Percentiles rank a stretch among this genome's conserved stretches.
phyloP scores from a whole-genome alignment of 1,140 invertebrate genomes.

The Drosophila murphyi region DNA sequence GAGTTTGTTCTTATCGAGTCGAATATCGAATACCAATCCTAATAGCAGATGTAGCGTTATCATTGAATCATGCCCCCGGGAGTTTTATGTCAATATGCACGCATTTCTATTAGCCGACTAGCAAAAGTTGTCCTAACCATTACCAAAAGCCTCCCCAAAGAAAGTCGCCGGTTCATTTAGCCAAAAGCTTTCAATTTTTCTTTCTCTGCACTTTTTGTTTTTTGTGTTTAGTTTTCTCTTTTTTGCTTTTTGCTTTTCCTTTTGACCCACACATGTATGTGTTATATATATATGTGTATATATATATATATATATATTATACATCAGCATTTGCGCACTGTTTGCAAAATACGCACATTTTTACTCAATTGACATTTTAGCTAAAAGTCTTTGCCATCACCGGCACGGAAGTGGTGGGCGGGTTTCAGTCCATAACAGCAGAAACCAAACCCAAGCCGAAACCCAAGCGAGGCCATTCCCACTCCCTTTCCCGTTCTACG shows the following conservation, averaged over 20 bases:
- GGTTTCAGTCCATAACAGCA: constrained; percentile 22
- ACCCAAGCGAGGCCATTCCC: not conserved
- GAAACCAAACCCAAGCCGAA: not conserved
- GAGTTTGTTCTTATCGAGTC: constrained; percentile 6
- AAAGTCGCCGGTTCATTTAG: constrained; percentile 32
- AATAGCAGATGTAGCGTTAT: constrained; percentile 42
- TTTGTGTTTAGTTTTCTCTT: constrained; percentile 18
- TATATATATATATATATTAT: constrained; percentile 17
- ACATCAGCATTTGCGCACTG: constrained; percentile 46
- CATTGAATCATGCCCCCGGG: constrained; percentile 44
- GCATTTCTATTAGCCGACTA: constrained; percentile 51
- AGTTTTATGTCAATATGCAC: constrained; percentile 38
- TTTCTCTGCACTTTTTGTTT: constrained; percentile 5
- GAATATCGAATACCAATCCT: constrained; percentile 27
- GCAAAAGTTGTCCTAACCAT: constrained; percentile 28
- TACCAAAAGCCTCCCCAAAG: constrained; percentile 10
- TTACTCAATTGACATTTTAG: constrained; percentile 59
- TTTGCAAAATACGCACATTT: constrained; percentile 59
- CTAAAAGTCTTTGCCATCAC: constrained; percentile 47
- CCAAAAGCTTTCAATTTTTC: constrained; percentile 49
- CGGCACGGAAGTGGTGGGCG: constrained; percentile 38
- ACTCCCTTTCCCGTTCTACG: too few relatives aligned
- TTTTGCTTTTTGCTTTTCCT: not conserved
- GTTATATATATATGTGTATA: constrained; percentile 12
- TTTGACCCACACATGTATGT: constrained; percentile 8